Evolutionary conservation across 2,797 vertebrate species (phyloP).

Genomic region (Manis crassicaudata): DNA sequence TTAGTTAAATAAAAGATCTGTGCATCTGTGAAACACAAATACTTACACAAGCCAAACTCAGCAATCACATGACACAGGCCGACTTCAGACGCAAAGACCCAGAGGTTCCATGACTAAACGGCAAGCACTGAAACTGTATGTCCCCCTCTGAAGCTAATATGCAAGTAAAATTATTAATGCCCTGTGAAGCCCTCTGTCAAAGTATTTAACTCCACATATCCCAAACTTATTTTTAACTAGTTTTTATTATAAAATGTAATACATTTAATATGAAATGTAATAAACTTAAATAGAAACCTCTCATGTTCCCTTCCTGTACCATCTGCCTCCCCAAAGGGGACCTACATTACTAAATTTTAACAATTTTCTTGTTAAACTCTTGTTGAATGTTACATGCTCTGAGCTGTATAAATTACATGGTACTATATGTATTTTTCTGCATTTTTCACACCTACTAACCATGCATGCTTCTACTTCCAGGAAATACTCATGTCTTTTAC

Average conservation of each 20-base stretch:
- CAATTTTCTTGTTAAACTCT: not conserved
- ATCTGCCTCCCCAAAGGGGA: not conserved
- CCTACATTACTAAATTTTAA: not conserved
- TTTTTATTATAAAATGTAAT: not conserved
- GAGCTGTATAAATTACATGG: not conserved
- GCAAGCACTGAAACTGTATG: not conserved
- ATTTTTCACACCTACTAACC: not conserved
- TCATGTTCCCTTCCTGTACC: not conserved
- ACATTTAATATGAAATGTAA: not conserved
- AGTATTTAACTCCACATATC: not conserved
- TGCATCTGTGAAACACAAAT: not conserved
- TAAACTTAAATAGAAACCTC: not conserved
- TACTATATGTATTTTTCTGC: not conserved
- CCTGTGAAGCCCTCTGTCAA: not conserved
- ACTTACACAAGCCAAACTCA: not conserved
- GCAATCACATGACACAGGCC: not conserved
- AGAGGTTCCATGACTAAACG: not conserved
- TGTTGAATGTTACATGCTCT: not conserved
- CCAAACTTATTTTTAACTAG: not conserved
- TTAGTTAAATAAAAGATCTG: slow-evolving; percentile 9
- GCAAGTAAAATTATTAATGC: not conserved
- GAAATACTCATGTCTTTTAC: slow-evolving; percentile 9
- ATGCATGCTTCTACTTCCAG: not conserved
- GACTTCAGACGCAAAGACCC: not conserved
- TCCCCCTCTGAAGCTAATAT: not conserved